Evolutionary conservation across 2,797 vertebrate species (phyloP).

Genomic region (Podarcis siculus): DNA sequence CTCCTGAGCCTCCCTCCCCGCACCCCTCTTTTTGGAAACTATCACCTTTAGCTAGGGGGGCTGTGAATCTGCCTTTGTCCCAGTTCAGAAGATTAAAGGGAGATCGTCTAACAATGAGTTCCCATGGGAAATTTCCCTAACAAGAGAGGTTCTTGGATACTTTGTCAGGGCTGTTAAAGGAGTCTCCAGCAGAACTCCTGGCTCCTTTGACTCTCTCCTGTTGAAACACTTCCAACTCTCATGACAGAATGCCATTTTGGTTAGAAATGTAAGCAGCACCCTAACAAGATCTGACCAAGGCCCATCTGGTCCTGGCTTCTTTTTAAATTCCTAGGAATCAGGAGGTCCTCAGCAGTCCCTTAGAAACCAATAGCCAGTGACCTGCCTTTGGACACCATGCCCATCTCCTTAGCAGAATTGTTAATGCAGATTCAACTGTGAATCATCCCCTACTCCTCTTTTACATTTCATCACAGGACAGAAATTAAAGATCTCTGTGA

Average conservation of each 20-base stretch:
- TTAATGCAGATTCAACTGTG: background rate
- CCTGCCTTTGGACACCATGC: background rate
- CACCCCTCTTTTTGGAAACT: no score
- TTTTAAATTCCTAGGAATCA: background rate
- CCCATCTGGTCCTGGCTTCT: background rate
- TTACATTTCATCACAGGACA: slow-evolving; percentile 15
- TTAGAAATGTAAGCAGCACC: background rate
- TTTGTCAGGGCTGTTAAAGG: background rate
- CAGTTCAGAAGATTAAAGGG: background rate
- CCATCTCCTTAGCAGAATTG: background rate
- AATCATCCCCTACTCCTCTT: slow-evolving; percentile 1
- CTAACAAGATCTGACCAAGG: background rate
- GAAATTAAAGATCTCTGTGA: slow-evolving; percentile 36
- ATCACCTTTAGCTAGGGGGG: no score
- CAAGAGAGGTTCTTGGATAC: background rate
- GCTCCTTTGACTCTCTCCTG: background rate
- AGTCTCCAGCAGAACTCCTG: no score
- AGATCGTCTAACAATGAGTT: background rate
- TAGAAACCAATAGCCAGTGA: background rate
- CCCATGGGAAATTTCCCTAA: background rate
- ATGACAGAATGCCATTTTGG: background rate
- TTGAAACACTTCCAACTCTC: no score
- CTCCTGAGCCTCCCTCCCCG: no score
- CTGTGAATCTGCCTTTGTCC: no score
- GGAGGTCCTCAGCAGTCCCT: no score